Conservation (phyloP, 2,113 vertebrate species). For the Oryzias curvinotus region DNA sequence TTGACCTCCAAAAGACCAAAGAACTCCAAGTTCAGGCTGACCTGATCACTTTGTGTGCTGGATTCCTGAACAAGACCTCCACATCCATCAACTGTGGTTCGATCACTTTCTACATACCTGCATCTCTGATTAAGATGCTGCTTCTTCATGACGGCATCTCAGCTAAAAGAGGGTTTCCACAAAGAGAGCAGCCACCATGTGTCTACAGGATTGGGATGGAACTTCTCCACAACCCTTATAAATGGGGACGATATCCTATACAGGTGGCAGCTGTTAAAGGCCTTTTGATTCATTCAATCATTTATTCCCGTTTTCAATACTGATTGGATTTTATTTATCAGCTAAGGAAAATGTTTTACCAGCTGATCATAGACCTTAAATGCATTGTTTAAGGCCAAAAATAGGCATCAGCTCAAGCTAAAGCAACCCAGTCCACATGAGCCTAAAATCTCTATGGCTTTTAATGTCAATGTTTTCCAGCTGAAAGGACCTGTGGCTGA, state of each 20-base stretch:
- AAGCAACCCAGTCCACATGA: no score
- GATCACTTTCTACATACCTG: conserved; percentile 63
- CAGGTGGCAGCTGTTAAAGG: conserved; percentile 60
- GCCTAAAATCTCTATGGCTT: not conserved
- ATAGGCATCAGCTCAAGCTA: no score
- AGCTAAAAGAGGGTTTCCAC: not conserved
- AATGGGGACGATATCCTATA: conserved; percentile 15
- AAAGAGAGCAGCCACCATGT: conserved; percentile 39
- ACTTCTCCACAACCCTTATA: conserved; percentile 65
- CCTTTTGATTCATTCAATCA: no score
- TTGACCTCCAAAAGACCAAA: conserved; percentile 32
- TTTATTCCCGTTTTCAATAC: no score
- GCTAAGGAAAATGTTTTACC: no score
- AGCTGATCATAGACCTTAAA: no score
- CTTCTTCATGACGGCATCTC: not conserved
- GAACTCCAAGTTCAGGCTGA: conserved; percentile 54
- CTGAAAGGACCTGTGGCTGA: conserved; percentile 58
- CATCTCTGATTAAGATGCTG: conserved; percentile 34
- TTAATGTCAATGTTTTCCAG: conserved; percentile 51
- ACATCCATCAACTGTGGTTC: conserved; percentile 52
- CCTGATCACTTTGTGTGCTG: conserved; percentile 44
- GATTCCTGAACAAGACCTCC: conserved; percentile 33
- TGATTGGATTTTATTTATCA: no score
- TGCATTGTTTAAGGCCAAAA: no score
- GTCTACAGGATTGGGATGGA: conserved; percentile 66